These are phyloP conservation scores for Theonella swinhoei DNA, from an alignment of 37 sponge, comb jelly and placozoan genomes.

Conservation along the genomic window DNA sequence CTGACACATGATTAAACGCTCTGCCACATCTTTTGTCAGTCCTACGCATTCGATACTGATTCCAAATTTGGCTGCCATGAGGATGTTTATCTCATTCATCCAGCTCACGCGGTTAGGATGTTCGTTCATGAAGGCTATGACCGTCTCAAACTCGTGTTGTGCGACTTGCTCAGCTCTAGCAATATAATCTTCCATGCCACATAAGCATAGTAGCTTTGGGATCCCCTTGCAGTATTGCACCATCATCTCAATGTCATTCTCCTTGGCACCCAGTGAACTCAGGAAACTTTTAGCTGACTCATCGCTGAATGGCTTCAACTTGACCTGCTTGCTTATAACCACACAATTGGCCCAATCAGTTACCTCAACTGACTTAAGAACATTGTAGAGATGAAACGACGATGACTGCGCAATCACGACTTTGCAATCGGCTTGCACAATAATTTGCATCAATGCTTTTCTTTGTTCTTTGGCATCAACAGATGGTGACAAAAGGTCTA, in stretches of 20 bases:
- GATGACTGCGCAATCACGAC: not conserved
- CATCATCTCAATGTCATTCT: not conserved
- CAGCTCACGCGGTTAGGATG: not conserved
- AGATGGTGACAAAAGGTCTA: not conserved
- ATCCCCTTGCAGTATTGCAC: not conserved
- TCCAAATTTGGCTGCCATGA: not conserved
- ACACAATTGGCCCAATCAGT: not conserved
- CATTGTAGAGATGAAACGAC: not conserved
- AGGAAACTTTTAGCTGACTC: not conserved
- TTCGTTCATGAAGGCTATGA: not conserved
- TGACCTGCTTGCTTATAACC: not conserved
- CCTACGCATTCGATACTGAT: not conserved
- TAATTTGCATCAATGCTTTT: no score
- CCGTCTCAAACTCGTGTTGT: not conserved
- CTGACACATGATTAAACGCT: not conserved
- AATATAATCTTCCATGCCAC: no score
- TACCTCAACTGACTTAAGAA: not conserved
- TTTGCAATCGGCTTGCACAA: not conserved
- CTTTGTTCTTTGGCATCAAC: not conserved
- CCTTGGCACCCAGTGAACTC: not conserved
- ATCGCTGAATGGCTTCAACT: not conserved
- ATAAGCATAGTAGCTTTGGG: not conserved
- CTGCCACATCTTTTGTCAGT: not conserved
- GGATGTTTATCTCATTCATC: not conserved
- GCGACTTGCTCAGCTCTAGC: not conserved